Conservation (phyloP, 2,797 vertebrate genomes). For the Pseudochirops cupreus region DNA sequence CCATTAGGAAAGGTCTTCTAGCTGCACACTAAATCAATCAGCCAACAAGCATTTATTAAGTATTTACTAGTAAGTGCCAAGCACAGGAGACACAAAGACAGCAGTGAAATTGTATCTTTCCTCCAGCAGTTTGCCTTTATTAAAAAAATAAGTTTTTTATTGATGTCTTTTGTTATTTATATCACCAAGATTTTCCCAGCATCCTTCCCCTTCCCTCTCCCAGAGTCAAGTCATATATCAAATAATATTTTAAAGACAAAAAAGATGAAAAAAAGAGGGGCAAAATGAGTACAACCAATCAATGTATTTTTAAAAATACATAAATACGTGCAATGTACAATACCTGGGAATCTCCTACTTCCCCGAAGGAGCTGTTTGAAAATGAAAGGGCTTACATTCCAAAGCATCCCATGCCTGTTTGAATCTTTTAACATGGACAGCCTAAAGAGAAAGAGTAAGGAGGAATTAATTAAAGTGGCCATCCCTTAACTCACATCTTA, state of each 20-base stretch:
- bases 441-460: not conserved
- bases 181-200: not conserved
- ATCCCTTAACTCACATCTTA: too few relatives aligned
- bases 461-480: not conserved
- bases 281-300: not conserved
- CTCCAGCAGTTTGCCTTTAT: not conserved
- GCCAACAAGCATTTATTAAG: not conserved
- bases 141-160: not conserved
- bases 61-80: not conserved
- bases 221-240: not conserved
- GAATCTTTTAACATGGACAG: not conserved
- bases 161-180: not conserved
- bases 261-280: not conserved
- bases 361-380: not conserved
- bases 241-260: not conserved
- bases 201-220: not conserved
- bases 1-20: not conserved
- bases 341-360: not conserved
- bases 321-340: not conserved
- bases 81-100: not conserved
- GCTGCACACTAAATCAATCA: not conserved
- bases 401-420: not conserved
- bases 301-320: not conserved
- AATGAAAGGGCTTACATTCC: not conserved
- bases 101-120: not conserved